A percentile compares a stretch with the other conserved stretches of the same genome.
These are phyloP conservation scores for Pygoscelis antarcticus DNA, from an alignment of 2,113 vertebrate species.

Conservation along the genomic window DNA sequence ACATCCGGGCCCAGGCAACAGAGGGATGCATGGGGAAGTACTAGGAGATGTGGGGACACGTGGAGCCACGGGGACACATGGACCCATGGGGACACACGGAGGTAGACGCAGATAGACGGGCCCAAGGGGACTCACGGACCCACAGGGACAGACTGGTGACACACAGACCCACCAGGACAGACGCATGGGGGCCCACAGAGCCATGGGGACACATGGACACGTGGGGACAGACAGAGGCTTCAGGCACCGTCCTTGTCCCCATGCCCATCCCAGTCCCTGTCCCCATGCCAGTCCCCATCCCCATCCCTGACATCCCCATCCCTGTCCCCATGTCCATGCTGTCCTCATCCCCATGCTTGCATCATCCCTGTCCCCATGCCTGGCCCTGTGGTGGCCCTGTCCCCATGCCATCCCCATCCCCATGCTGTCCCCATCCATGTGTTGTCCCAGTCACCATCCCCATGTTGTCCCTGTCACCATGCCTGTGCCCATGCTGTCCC, in stretches of 20 bases:
- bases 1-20: background rate
- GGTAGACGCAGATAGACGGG: no score
- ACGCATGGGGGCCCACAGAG: background rate
- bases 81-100: background rate
- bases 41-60: background rate
- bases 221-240: background rate
- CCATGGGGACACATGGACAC: background rate
- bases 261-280: background rate
- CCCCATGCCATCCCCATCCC: background rate
- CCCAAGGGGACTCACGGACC: background rate
- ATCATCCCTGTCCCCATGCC: background rate
- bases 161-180: background rate
- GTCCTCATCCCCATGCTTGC: background rate
- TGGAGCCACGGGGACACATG: background rate
- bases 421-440: no score
- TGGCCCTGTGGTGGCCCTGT: no score
- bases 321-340: background rate
- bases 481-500: background rate
- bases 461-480: background rate
- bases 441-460: no score
- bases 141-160: background rate
- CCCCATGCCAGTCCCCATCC: background rate
- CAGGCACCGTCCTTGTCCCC: background rate
- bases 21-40: background rate
- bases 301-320: background rate